Base-by-base conservation (phyloP, 2,113 vertebrate species). In the Columbina picui region DNA sequence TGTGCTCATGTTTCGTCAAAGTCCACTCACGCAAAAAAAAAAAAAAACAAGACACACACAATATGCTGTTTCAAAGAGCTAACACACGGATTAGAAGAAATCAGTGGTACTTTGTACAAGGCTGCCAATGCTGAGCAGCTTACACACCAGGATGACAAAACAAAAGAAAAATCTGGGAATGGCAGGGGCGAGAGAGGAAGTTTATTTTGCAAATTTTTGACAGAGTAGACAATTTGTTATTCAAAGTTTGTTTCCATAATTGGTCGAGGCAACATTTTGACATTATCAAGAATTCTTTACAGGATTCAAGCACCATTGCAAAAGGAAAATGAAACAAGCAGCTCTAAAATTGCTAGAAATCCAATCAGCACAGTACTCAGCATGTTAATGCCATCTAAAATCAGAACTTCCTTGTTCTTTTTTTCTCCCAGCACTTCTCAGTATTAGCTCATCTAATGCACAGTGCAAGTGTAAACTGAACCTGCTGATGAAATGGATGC, bases 191-290 rank as follows among this genome's bases (percentile, higher is more conserved):
- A 57, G 57, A 84, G 30, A 93, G 45, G 75, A 90, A 88, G 76
- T 78, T 93, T 89, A 87, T 67, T 78, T 68, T 92, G 68, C 80
- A 89, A 36, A 64, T 92, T 89, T 93, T 49, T 93, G 52, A 81
- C 64, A 79, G 38, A 55, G 59, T 52, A 56, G 36, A 9, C 45
- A 52, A 94, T 64, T 75, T 86, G 61, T 81, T 93, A 90, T 81
- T 77, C 47, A 56, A 55, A 74, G 38, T 81, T 90, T 78, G n/a
- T 65, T 86, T 81, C 83, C 73, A 32, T 68, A 92, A 88, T 60
- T 84, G 52, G 55, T 39, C 84, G 21, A 36, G 64, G 39, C 22
- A 61, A 84, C 41, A 38, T 63, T 93, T 64, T 73, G 30, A 86
- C 32, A 43, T 69, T 38, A 73, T 57, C 50, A 77, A 65, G 34